A percentile compares a stretch with the other conserved stretches of the same genome.
Evolutionary conservation across 2,797 vertebrate genomes (phyloP).

Genomic region (Aphelocoma californica): DNA sequence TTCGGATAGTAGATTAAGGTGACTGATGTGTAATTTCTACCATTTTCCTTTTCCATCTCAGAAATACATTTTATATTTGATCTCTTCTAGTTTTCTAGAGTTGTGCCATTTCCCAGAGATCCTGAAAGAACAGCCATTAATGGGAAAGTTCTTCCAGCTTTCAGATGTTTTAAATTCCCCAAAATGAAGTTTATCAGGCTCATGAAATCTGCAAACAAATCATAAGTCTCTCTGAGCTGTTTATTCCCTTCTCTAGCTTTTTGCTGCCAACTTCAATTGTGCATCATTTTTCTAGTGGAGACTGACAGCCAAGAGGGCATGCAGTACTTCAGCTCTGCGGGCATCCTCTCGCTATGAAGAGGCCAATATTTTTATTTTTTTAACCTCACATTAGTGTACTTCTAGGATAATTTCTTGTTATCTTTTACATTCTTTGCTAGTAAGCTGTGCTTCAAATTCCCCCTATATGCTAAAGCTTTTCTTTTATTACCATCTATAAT

Average conservation of each 20-base stretch:
- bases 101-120: not conserved
- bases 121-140: not conserved
- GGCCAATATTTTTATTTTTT: not conserved
- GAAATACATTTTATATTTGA: not conserved
- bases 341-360: not conserved
- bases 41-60: not conserved
- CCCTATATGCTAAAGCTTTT: not conserved
- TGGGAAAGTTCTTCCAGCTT: not conserved
- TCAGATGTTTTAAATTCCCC: not conserved
- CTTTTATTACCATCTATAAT: not conserved
- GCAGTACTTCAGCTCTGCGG: not conserved
- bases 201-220: not conserved
- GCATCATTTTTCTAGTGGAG: not conserved
- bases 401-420: not conserved
- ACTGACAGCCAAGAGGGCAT: not conserved
- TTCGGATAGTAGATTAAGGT: not conserved
- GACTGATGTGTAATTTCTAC: not conserved
- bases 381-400: rapidly evolving
- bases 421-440: not conserved
- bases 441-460: not conserved
- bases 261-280: not conserved
- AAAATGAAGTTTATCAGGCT: not conserved
- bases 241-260: not conserved
- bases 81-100: not conserved
- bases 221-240: not conserved